These are phyloP conservation scores for Himalopsyche phryganea DNA, from an alignment of 1,140 invertebrate species.

Conservation along the genomic window DNA sequence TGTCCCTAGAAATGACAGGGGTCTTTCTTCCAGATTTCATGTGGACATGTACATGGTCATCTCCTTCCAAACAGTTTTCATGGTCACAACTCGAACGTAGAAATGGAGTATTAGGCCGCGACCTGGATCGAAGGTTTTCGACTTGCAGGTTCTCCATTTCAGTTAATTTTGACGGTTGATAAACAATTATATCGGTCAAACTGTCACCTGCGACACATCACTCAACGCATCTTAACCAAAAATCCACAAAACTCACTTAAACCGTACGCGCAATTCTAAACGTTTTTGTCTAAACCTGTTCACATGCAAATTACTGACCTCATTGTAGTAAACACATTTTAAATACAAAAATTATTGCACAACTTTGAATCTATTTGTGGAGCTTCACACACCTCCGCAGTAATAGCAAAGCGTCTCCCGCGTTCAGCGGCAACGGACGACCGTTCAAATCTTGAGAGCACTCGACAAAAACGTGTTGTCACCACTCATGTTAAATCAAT, in stretches of 20 bases:
- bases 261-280: not conserved
- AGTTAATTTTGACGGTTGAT: slow-evolving; percentile 22
- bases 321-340: slow-evolving; percentile 35
- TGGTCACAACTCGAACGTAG: slow-evolving; percentile 53
- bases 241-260: slow-evolving; percentile 23
- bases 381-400: slow-evolving; percentile 24
- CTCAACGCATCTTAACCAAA: slow-evolving; percentile 32
- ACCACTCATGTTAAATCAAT: slow-evolving; percentile 36
- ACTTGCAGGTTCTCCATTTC: slow-evolving; percentile 46
- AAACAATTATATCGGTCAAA: slow-evolving; percentile 30
- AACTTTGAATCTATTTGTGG: slow-evolving; percentile 52
- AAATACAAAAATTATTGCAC: slow-evolving; percentile 44
- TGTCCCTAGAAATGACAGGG: slow-evolving; percentile 46
- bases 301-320: slow-evolving; percentile 38
- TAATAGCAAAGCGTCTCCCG: slow-evolving; percentile 20
- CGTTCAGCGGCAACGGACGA: slow-evolving; percentile 10
- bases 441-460: slow-evolving; percentile 24
- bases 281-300: slow-evolving; percentile 23
- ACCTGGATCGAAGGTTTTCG: slow-evolving; percentile 52
- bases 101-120: slow-evolving; percentile 61
- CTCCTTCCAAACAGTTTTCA: slow-evolving; percentile 51
- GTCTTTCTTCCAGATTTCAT: slow-evolving; percentile 46
- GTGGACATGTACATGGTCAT: slow-evolving; percentile 52
- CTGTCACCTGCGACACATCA: slow-evolving; percentile 34
- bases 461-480: slow-evolving; percentile 36